These are phyloP conservation scores for Xyliphius kryptos DNA, from an alignment of 2,113 vertebrate species.

Conservation along the genomic window DNA sequence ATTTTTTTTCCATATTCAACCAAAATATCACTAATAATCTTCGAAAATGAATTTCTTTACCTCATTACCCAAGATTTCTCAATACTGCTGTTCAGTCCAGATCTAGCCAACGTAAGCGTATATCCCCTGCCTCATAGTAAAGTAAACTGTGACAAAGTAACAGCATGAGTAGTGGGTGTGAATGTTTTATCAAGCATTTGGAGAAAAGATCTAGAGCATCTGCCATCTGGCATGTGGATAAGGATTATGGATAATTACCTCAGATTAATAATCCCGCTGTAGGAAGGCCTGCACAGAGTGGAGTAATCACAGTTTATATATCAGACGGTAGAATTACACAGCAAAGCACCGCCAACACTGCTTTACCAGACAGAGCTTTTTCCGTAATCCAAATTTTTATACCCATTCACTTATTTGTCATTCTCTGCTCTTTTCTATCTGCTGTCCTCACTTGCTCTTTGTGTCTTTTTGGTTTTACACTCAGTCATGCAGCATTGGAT, in stretches of 20 bases:
- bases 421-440: conserved; percentile 6
- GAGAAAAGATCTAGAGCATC: conserved; percentile 17
- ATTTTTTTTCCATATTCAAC: too few relatives aligned
- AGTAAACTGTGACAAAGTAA: neutral
- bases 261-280: conserved; percentile 39
- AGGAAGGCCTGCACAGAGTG: conserved; percentile 8
- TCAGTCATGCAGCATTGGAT: conserved; percentile 34
- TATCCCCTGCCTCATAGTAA: neutral
- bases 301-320: conserved; percentile 29
- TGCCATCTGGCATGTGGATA: conserved; percentile 35
- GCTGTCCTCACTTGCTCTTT: conserved; percentile 1
- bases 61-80: too few relatives aligned
- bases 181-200: conserved; percentile 2
- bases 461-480: conserved; percentile 18
- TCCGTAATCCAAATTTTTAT: conserved; percentile 19
- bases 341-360: neutral
- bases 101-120: neutral
- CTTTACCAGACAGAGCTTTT: conserved; percentile 12
- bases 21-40: too few relatives aligned
- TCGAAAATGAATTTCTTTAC: too few relatives aligned
- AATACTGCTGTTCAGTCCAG: too few relatives aligned
- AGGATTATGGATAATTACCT: conserved; percentile 42
- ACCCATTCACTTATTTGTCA: conserved; percentile 22
- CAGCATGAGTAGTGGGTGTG: neutral
- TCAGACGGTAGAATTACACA: conserved; percentile 36